Conservation (phyloP, 2,888 invertebrate genomes). For the Oxystoma pomonae region DNA sequence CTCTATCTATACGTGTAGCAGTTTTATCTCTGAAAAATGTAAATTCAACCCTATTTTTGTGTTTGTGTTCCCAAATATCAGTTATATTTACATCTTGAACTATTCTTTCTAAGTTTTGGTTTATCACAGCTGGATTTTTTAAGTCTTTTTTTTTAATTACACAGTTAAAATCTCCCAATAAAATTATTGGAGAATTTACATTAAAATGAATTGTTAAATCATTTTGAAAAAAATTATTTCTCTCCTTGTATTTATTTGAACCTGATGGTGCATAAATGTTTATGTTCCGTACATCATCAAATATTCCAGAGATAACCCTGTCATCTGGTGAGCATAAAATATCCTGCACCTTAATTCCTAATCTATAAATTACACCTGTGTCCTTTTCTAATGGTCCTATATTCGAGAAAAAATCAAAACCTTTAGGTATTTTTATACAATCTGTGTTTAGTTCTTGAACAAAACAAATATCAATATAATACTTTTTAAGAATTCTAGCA, state of each 20-base stretch:
- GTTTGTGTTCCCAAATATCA: not conserved
- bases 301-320: slow-evolving; percentile 8
- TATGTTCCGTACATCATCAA: slow-evolving; percentile 7
- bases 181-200: not conserved
- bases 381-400: not conserved
- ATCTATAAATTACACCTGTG: not conserved
- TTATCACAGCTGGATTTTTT: slow-evolving; percentile 6
- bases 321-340: slow-evolving; percentile 6
- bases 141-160: slow-evolving; percentile 6
- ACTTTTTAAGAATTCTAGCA: not conserved
- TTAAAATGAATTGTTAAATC: not conserved
- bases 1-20: slow-evolving; percentile 12
- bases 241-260: slow-evolving; percentile 9
- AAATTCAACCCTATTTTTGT: slow-evolving; percentile 9
- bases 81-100: not conserved
- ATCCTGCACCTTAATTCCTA: not conserved
- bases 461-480: not conserved
- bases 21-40: slow-evolving; percentile 7
- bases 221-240: slow-evolving; percentile 14
- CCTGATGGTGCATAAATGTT: no score
- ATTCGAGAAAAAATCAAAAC: not conserved
- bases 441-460: not conserved
- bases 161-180: slow-evolving; percentile 11
- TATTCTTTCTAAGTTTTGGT: not conserved
- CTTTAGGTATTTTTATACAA: not conserved